Evolutionary conservation across 2,797 vertebrate genomes (phyloP).

Genomic region (Artibeus lituratus): DNA sequence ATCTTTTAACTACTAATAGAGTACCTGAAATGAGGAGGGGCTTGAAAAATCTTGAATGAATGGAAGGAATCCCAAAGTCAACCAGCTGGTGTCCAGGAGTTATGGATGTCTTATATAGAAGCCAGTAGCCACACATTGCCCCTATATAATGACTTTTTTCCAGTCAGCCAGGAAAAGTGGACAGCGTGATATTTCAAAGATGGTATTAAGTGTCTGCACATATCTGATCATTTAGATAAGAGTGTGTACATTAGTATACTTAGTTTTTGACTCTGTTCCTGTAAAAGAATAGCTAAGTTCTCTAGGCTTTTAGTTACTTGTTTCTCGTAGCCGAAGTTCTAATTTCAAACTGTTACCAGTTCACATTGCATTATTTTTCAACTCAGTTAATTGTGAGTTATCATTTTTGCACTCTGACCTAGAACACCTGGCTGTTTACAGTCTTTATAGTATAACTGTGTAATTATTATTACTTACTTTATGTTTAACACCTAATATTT

Average conservation of each 20-base stretch:
- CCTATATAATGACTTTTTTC: slow-evolving; percentile 25
- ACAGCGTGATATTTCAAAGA: neutral
- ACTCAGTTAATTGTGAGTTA: slow-evolving; percentile 14
- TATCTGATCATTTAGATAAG: neutral
- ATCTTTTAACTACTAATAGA: neutral
- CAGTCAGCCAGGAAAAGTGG: neutral
- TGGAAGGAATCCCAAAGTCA: slow-evolving; percentile 2
- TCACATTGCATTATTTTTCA: slow-evolving; percentile 20
- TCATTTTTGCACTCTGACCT: slow-evolving; percentile 13
- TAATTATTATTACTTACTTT: slow-evolving; percentile 36
- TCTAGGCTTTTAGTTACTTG: neutral
- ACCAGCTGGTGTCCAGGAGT: neutral
- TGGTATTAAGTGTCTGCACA: neutral
- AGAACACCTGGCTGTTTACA: slow-evolving; percentile 51
- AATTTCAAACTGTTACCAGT: slow-evolving; percentile 28
- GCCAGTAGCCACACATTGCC: neutral
- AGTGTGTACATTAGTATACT: neutral
- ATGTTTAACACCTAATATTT: slow-evolving; percentile 47
- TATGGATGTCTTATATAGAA: neutral
- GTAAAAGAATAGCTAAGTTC: neutral
- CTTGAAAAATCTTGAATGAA: slow-evolving; percentile 30
- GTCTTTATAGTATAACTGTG: slow-evolving; percentile 46
- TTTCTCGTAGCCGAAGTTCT: neutral
- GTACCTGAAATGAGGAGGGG: neutral
- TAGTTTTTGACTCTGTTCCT: neutral